A percentile compares a stretch with the other conserved stretches of the same genome.
Evolutionary conservation across 2,113 vertebrate species (phyloP).

Genomic region (Pangasianodon gigas): DNA sequence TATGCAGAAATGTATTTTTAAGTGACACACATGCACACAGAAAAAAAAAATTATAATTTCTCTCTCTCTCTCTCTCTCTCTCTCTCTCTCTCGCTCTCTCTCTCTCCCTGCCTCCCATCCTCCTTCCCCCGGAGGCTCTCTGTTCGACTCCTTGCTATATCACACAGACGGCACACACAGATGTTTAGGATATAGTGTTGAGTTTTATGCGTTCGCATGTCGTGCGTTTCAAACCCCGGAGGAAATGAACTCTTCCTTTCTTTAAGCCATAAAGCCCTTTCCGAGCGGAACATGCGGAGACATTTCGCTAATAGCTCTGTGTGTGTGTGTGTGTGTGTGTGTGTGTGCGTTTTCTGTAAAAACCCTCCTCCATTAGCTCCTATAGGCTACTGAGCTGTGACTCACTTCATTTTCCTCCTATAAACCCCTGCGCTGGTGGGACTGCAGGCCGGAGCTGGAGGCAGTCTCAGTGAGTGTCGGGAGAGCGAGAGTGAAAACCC

Average conservation of each 20-base stretch:
- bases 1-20: background rate
- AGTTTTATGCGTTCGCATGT: conserved; percentile 35
- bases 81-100: background rate
- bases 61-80: background rate
- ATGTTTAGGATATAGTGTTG: conserved; percentile 35
- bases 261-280: conserved; percentile 42
- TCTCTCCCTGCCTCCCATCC: background rate
- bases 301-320: conserved; percentile 37
- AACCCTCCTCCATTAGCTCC: conserved; percentile 43
- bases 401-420: conserved; percentile 29
- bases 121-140: background rate
- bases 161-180: conserved; percentile 37
- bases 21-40: background rate
- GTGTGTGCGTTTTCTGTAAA: background rate
- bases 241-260: conserved; percentile 12
- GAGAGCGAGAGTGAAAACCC: conserved; percentile 27
- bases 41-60: background rate
- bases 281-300: conserved; percentile 25
- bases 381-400: conserved; percentile 39
- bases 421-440: conserved; percentile 22
- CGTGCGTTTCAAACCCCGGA: conserved; percentile 12
- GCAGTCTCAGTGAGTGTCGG: background rate
- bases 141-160: background rate
- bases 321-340: conserved; percentile 17
- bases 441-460: background rate